Percentiles rank a stretch among this genome's conserved stretches.
These are phyloP conservation scores for Psittacula cyanocephala DNA, from an alignment of 2,113 vertebrate species.

Conservation along the genomic window DNA sequence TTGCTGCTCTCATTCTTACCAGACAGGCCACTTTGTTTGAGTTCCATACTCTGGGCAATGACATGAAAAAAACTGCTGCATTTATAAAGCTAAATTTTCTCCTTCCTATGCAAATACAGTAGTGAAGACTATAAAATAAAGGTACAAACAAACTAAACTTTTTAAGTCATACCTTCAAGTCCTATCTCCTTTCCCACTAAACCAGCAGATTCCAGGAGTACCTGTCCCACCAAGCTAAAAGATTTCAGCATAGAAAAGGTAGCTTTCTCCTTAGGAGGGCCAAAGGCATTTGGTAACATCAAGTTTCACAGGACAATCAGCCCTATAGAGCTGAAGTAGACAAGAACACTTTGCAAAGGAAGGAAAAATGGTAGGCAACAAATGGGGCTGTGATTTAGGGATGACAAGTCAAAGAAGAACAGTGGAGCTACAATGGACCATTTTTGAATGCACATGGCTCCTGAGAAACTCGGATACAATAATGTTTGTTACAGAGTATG, in stretches of 20 bases:
- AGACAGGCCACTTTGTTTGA: neutral
- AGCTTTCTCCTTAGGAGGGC: neutral
- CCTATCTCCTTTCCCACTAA: neutral
- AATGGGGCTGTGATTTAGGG: neutral
- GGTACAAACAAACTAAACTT: neutral
- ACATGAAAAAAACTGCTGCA: neutral
- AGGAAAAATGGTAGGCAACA: neutral
- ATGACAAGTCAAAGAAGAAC: neutral
- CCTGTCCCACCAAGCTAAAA: neutral
- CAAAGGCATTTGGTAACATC: neutral
- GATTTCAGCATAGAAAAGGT: neutral
- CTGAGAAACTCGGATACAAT: neutral
- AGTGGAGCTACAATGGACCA: neutral
- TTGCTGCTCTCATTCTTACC: neutral
- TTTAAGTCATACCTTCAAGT: neutral
- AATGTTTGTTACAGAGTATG: neutral
- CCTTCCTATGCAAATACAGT: neutral
- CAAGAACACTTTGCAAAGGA: neutral
- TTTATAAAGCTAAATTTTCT: neutral
- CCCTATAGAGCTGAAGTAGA: neutral
- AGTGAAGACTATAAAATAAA: neutral
- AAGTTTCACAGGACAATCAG: neutral
- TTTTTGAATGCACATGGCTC: neutral
- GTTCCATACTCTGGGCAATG: neutral
- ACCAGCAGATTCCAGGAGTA: neutral